These are phyloP conservation scores for Mugil cephalus DNA, from an alignment of 2,113 vertebrate species.

Conservation along the genomic window DNA sequence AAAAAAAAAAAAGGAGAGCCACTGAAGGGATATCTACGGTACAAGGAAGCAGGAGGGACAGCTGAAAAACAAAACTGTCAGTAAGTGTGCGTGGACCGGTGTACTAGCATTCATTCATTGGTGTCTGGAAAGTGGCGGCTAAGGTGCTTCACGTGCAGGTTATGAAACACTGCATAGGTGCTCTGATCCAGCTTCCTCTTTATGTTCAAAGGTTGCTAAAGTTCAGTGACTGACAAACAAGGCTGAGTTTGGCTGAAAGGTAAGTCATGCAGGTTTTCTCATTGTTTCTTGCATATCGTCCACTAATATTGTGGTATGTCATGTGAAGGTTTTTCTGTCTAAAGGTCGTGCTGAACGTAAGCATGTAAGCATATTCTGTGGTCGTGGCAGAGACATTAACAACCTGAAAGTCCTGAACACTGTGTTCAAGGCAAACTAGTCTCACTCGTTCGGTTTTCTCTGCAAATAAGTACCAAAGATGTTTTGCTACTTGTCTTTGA, in stretches of 20 bases:
- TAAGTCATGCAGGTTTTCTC: constrained; percentile 35
- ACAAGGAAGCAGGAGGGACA: not conserved
- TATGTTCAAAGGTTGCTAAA: constrained; percentile 66
- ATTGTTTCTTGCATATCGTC: not conserved
- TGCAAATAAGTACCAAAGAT: no score
- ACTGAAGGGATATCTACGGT: not conserved
- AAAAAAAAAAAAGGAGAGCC: constrained; percentile 32
- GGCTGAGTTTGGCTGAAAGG: constrained; percentile 35
- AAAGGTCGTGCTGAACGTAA: no score
- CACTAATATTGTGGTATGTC: not conserved
- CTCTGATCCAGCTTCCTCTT: not conserved
- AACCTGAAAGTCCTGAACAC: no score
- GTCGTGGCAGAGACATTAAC: no score
- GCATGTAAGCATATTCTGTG: no score
- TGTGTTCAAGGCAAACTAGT: no score
- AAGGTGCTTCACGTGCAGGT: not conserved
- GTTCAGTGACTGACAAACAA: constrained; percentile 6
- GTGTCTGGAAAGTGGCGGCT: not conserved
- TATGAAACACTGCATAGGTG: not conserved
- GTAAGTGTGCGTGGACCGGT: not conserved
- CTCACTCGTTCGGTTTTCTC: no score
- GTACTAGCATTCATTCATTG: not conserved
- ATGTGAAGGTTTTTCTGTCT: not conserved
- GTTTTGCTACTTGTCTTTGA: no score
- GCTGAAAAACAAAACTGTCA: not conserved